Base-by-base conservation (phyloP, 2,113 vertebrate genomes). In the Pitta sordida region DNA sequence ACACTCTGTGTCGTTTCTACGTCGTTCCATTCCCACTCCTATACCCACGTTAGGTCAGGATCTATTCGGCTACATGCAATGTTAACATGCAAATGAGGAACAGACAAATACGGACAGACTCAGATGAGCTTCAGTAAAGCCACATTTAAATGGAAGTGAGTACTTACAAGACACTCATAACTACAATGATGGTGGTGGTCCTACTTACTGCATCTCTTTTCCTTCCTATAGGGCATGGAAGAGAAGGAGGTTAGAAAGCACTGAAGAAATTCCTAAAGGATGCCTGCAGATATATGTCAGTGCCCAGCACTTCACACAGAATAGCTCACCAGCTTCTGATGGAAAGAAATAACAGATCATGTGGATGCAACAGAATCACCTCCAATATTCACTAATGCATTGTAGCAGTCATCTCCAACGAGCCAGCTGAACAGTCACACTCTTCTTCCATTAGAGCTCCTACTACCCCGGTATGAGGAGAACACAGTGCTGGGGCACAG, bases 111-210 rank as follows among this genome's bases (percentile, higher is more conserved):
- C 51, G 93, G 36, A 55, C 34, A 52, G 55, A 70, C 20, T 36
- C 79, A 91, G 71, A 86, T 17, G 34, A 93, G 15, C 23, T 88
- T 29, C 11, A 88, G 19, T 53, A 48, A 91, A 90, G 51, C 39
- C 71, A 70, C 21, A 18, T 56, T 89, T 88, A 64, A 93, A 90
- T 63, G 64, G 62, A 90, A 96, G 59, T 21, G 74, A 88, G 68
- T 97, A 98, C 98, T 98, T 96, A 98, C 98, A 98, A 98, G 93
- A 98, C 67, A 80, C 98, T 98, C 98, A 98, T 98, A 74, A 97
- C 90, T 91, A 98, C 91, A 92, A 98, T 96, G 69, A 98, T 97
- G 83, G 83, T 58, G 5, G 92, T 96, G 88, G 97, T 97, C 83
- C 52, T 96, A 74, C 75, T 96, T 92, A 94, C 87, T 86, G 85